Evolutionary conservation across 2,888 invertebrate species (phyloP), one percentile per base, ranked within the genome.

Genomic region (Thymelicus acteon): DNA sequence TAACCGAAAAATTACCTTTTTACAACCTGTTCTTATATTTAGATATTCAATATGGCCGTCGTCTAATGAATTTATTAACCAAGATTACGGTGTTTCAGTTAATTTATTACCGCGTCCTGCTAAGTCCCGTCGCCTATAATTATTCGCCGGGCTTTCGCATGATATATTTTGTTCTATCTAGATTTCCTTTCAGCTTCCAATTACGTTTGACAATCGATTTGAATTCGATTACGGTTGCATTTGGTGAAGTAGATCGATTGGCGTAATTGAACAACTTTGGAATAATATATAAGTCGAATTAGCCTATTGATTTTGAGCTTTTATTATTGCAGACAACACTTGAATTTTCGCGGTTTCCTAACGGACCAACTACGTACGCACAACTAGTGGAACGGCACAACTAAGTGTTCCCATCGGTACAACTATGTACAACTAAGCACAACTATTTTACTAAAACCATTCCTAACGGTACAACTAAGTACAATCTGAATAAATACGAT

Each of bases 131-230:
- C 68, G 54, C 68, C 68, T 61, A 37, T 68, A 68, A 68, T 62
- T 68, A 60, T 67, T 60, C 49, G 37, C n/a, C 19, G 54, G 54
- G 62, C 62, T 69, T 39, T 48, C 57, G 44, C 62, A 39, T 69
- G 62, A 69, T 69, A 69, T 69, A 62, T 69, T 69, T 60, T 67
- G 60, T 69, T 69, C 68, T 47, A 69, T 69, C 68, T 69, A 63
- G 68, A 69, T 69, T 62, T 62, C 62, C 62, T 69, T 52, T 52
- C 54, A 68, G 68, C 13, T 62, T 54, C 68, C 62, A 69, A 63
- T 69, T 57, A 62, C 62, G 62, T 37, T 69, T 57, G 15, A 47
- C 62, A 62, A 69, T 69, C 68, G 68, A 63, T 69, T 63, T 69
- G 68, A 69, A 69, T 69, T 69, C 62, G 57, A 69, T 69, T 63